Base-by-base conservation (phyloP, 2,888 invertebrate species). In the Brachyopa scutellaris region DNA sequence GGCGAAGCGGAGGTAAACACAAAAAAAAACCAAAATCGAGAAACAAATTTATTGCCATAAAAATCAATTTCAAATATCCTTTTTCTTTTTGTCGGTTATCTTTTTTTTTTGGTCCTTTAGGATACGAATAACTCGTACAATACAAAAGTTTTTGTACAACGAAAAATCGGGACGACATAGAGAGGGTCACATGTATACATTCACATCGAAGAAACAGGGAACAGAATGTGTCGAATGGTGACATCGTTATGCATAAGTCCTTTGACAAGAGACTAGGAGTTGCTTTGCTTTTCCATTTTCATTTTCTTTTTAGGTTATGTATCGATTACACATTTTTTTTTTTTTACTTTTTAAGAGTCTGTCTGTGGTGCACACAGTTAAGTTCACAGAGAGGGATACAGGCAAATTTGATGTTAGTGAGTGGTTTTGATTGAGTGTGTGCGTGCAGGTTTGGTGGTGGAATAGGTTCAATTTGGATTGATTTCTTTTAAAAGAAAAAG, bases 31-130 rank as follows among this genome's bases (percentile, higher is more conserved):
- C n/a, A n/a, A n/a, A n/a, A 72, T 57, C 70, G 49, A 70, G 47
- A 78, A 64, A 64, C 70, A 64, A 64, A 72, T 72, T 64, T 70
- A 64, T 64, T 73, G 64, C 62, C 55, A 64, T 64, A 55, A 73
- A 73, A 64, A 73, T 64, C 62, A 73, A 64, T 64, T 73, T 72
- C 45, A 23, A 72, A 62, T 73, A 62, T 73, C 62, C 51, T 64
- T 55, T 62, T 42, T 31, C 17, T 13, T 29, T 8, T 11, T 17
- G n/a, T n/a, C n/a, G n/a, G n/a, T n/a, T n/a, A n/a, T 21, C 9
- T 33, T 19, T 29, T 49, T 19, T 49, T 21, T 1, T 8, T 6
- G 17, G n/a, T n/a, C n/a, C n/a, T n/a, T n/a, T n/a, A n/a, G 15
- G 23, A 36, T 47, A 47, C 38, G n/a, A n/a, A n/a, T n/a, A 38